Evolutionary conservation across 2,113 vertebrate genomes (phyloP), one percentile per base, ranked within the genome.

Genomic region (Falcunculus frontatus): DNA sequence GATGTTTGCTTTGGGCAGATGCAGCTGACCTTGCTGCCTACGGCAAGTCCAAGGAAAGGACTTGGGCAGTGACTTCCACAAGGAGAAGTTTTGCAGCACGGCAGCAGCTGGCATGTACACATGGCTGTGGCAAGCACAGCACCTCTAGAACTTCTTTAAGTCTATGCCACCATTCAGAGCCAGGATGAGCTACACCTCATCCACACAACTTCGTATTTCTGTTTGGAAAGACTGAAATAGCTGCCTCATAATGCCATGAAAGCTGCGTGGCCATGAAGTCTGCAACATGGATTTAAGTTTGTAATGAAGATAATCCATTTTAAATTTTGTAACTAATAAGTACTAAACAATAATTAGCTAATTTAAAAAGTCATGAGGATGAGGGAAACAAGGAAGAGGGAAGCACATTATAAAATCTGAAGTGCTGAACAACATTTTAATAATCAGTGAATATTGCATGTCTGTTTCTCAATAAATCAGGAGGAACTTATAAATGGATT

Each of bases 191-290:
- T 46, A 7, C 21, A 44, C 18, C 19, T 57, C 64, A 75, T 29
- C 22, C 50, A 55, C 52, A 53, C 42, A 50, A 16, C 35, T 57
- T 44, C 12, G 0, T 21, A 11, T 23, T 84, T 65, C 63, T 73
- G 10, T 19, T 0, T 0, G 25, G 49, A 75, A 33, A 27, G 41
- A 20, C 13, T 12, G 50, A 22, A 20, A 73, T 12, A 84, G 11
- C 7, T 73, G 17, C 18, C 55, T 53, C 75, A 47, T 21, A 22
- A 11, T 21, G 52, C 16, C 27, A 8, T 16, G 53, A 32, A 37
- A 52, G 26, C 7, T 19, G 12, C 4, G 27, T 29, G 60, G 14
- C 68, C 39, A 17, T 12, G 20, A 79, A 68, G 53, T 13, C 41
- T 65, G 57, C 70, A 79, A 21, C 4, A 13, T 8, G 60, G 67